Conservation (phyloP, 1,140 invertebrate genomes). For the Portunus trituberculatus region DNA sequence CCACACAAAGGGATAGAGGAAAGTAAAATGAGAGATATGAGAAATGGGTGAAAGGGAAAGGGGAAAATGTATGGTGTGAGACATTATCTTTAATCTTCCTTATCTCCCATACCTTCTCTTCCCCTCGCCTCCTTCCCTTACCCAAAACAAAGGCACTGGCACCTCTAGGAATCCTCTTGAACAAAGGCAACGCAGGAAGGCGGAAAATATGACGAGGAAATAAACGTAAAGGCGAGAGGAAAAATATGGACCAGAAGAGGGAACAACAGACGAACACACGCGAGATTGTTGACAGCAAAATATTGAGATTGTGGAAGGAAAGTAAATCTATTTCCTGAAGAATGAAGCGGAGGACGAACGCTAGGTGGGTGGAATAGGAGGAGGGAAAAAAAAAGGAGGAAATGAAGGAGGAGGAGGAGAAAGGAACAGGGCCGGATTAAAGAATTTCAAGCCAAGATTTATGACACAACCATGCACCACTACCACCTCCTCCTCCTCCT, state of each 20-base stretch:
- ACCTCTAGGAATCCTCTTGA: neutral
- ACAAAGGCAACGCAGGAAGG: neutral
- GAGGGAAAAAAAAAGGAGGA: neutral
- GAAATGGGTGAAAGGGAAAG: no score
- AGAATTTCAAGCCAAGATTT: neutral
- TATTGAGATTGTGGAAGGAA: neutral
- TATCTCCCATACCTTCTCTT: neutral
- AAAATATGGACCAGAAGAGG: neutral
- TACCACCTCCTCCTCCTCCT: neutral
- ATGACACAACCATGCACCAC: neutral
- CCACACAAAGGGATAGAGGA: no score
- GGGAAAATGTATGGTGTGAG: no score
- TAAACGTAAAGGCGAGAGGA: neutral
- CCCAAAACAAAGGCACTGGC: neutral
- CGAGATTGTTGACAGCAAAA: no score
- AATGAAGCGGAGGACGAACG: neutral
- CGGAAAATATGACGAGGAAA: neutral
- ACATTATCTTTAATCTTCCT: neutral
- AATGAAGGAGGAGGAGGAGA: neutral
- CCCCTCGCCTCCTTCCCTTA: neutral
- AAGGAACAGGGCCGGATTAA: neutral
- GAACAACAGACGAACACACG: no score
- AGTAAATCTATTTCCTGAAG: neutral
- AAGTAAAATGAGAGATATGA: no score
- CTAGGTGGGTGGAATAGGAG: neutral